Conservation (phyloP, 2,888 invertebrate genomes). For the Agrypnus murinus region DNA sequence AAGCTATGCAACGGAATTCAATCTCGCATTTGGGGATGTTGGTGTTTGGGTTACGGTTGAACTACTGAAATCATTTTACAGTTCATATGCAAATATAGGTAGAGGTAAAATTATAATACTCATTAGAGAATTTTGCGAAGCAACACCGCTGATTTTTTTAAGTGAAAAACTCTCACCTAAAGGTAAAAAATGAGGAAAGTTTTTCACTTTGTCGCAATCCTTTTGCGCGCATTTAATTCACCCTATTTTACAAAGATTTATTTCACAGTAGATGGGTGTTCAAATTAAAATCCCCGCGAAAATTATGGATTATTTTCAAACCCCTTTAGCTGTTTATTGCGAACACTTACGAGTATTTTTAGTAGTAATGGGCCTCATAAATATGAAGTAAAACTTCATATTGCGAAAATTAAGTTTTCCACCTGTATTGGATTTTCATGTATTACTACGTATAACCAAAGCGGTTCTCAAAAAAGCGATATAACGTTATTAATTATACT, state of each 20-base stretch:
- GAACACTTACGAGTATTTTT: not conserved
- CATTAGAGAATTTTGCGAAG: conserved; percentile 16
- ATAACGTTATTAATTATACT: too few relatives aligned
- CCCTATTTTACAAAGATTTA: not conserved
- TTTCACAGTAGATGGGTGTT: conserved; percentile 1
- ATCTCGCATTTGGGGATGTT: conserved; percentile 28
- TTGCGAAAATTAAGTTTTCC: not conserved
- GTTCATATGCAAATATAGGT: conserved; percentile 28
- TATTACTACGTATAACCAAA: too few relatives aligned
- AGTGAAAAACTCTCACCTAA: not conserved
- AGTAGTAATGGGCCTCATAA: not conserved
- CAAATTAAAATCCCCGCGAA: conserved; percentile 15
- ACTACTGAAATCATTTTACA: conserved; percentile 26
- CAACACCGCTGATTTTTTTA: conserved; percentile 6
- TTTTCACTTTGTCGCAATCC: conserved; percentile 2
- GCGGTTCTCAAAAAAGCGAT: too few relatives aligned
- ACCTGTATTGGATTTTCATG: not conserved
- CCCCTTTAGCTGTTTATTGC: not conserved
- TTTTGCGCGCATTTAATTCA: not conserved
- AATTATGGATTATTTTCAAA: conserved; percentile 10
- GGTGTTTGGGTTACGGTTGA: conserved; percentile 19
- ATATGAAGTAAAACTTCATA: not conserved
- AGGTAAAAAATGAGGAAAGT: conserved; percentile 2
- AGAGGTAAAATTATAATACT: conserved; percentile 29
- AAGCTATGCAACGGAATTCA: conserved; percentile 26